Conservation (phyloP, 1,140 invertebrate species). For the Eupristina koningsbergeri region DNA sequence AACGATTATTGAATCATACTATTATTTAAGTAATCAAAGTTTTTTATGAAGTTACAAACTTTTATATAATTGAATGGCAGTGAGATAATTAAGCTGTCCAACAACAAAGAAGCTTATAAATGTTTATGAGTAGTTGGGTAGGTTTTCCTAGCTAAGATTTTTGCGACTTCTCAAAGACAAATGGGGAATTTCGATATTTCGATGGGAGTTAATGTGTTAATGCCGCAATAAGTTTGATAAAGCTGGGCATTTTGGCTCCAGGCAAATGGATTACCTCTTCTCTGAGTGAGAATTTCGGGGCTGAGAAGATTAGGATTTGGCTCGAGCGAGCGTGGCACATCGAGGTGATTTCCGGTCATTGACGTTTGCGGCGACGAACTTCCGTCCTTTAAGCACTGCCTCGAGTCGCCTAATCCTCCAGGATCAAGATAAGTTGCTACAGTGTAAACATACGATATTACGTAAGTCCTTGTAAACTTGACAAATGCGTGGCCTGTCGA, state of each 20-base stretch:
- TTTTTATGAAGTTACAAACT: too few species aligned
- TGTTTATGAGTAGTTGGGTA: background rate
- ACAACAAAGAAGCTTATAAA: background rate
- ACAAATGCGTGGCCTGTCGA: conserved; percentile 25
- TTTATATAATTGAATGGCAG: too few species aligned
- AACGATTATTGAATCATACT: too few species aligned
- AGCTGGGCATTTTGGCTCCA: conserved; percentile 19
- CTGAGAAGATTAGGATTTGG: conserved; percentile 87
- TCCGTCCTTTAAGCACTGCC: conserved; percentile 78
- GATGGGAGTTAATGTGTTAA: background rate
- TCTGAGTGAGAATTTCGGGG: conserved; percentile 83
- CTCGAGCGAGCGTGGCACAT: conserved; percentile 80
- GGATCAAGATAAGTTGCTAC: conserved; percentile 72
- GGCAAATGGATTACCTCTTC: conserved; percentile 76
- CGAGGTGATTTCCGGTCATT: conserved; percentile 83
- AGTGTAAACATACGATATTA: conserved; percentile 51
- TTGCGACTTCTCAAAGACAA: background rate
- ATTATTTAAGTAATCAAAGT: too few species aligned
- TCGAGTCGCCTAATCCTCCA: conserved; percentile 75
- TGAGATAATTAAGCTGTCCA: background rate
- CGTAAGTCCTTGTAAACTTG: conserved; percentile 28
- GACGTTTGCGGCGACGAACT: conserved; percentile 77
- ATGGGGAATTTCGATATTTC: conserved; percentile 9
- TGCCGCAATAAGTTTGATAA: conserved; percentile 40
- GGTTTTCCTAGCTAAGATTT: background rate